Evolutionary conservation across 2,113 vertebrate genomes (phyloP).

Genomic region (Anoplopoma fimbria): DNA sequence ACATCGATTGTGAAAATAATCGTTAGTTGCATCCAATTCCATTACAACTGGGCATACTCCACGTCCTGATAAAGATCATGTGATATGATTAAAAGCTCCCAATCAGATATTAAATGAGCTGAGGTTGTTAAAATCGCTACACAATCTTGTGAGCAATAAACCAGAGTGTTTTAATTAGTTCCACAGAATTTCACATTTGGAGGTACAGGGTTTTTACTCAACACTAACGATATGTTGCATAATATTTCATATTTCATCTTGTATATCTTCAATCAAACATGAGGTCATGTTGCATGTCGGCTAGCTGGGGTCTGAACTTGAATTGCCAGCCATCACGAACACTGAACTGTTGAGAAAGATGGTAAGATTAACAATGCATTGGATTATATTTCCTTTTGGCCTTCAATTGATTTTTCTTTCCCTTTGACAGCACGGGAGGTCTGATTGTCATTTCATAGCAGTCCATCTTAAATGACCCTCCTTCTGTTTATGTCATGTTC

Average conservation of each 20-base stretch:
- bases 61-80: not conserved
- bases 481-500: constrained; percentile 71
- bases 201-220: constrained; percentile 4
- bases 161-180: constrained; percentile 31
- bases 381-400: constrained; percentile 67
- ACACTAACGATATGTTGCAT: not conserved
- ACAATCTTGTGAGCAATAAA: constrained; percentile 5
- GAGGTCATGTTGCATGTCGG: constrained; percentile 66
- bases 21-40: not conserved
- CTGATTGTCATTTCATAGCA: constrained; percentile 70
- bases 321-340: constrained; percentile 17
- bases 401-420: constrained; percentile 55
- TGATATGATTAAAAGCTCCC: not conserved
- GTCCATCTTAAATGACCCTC: constrained; percentile 57
- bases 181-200: constrained; percentile 23
- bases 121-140: not conserved
- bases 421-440: constrained; percentile 51
- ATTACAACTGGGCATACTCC: not conserved
- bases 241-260: constrained; percentile 38
- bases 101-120: not conserved
- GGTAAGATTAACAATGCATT: constrained; percentile 52
- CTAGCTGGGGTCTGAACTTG: constrained; percentile 31
- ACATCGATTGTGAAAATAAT: not conserved
- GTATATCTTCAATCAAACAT: constrained; percentile 55
- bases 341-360: constrained; percentile 32